Evolutionary conservation across 2,113 vertebrate genomes (phyloP), one percentile per base, ranked within the genome.

Genomic region (Saguinus imperator): DNA sequence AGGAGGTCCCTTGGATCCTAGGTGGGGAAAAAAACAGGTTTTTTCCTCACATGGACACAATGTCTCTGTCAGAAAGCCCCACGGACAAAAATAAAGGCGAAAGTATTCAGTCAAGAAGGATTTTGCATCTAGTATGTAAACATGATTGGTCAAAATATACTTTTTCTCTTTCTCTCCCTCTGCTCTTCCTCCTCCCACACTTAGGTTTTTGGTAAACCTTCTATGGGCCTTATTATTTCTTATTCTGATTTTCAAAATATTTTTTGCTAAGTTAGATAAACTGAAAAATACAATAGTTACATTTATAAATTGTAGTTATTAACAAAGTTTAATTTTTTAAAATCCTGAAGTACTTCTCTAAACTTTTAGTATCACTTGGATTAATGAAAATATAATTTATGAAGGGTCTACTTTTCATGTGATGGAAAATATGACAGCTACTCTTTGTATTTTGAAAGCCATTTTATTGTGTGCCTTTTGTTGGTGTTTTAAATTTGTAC

Each of bases 361-460:
- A 79, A 25, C 27, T 2, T 94, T 87, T 68, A 3, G 10, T 92
- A 66, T 3, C 87, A 91, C 4, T 29, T 32, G 79, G 21, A 37
- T 45, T 7, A 76, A 82, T 72, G 76, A 86, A 97, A 95, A 64
- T 52, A 75, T 88, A 93, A 83, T 96, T 81, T 57, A 73, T 17
- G 32, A 6, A 66, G 17, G 88, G 20, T 82, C 86, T 93, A 37
- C 58, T 96, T 52, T 61, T 89, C 57, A 95, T 93, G 16, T 61
- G 92, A 88, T 96, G 58, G 94, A 97, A 98, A 96, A 52, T 75
- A 79, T 21, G 80, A 96, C 84, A 6, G 45, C 45, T 75, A 48
- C 73, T 58, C 29, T 94, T 87, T 97, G 91, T 97, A 7, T 96
- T 89, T 97, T 96, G 89, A 94, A 94, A 96, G 95, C 70, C 40